Conservation (phyloP, 2,797 vertebrate species). For the Cyprinella venusta region DNA sequence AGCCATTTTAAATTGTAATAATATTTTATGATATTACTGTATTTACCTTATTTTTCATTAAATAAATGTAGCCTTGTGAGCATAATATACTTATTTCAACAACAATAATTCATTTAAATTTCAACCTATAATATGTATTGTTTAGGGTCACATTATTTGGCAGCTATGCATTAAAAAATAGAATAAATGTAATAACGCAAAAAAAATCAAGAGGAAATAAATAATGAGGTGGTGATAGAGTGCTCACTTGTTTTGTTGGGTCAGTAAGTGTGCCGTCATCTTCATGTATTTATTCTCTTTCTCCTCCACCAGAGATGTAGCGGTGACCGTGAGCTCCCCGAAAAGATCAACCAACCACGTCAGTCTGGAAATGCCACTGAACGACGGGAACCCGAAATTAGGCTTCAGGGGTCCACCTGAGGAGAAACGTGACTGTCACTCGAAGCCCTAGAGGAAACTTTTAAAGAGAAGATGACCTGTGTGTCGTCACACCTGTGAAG, state of each 20-base stretch:
- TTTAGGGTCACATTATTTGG: background rate
- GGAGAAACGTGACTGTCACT: background rate
- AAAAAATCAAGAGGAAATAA: no score
- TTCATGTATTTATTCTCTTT: conserved; percentile 79
- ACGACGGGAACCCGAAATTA: conserved; percentile 84
- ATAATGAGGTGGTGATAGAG: accelerated
- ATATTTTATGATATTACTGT: background rate
- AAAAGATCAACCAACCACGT: conserved; percentile 95
- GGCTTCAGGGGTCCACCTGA: conserved; percentile 83
- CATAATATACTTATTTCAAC: no score
- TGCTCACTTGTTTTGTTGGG: conserved; percentile 79
- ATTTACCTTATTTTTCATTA: no score
- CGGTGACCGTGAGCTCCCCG: conserved; percentile 84
- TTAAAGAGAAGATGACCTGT: no score
- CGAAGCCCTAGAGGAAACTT: background rate
- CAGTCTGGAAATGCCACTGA: conserved; percentile 89
- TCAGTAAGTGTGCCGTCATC: conserved; percentile 86
- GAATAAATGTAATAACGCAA: background rate
- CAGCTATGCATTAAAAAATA: background rate
- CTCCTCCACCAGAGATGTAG: conserved; percentile 79
- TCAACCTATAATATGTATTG: no score
- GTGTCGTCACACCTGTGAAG: conserved; percentile 83
- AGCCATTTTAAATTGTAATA: background rate
- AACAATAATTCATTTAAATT: background rate
- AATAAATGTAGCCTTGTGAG: no score